Conservation (phyloP, 2,113 vertebrate genomes). For the Mionectes macconnelli region DNA sequence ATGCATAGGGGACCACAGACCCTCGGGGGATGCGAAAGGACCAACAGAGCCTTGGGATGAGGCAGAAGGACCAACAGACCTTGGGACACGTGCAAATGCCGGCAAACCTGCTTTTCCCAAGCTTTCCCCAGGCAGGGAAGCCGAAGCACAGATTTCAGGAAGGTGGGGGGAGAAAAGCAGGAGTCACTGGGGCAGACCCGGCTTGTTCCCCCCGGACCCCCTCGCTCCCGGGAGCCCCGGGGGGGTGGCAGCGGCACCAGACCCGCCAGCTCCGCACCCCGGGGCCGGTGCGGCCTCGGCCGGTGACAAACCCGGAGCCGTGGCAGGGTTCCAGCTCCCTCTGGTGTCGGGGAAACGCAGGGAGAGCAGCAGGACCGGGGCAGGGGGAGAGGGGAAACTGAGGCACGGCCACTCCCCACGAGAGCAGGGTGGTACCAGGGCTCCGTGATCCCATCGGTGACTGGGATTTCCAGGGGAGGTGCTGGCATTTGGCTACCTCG, state of each 20-base stretch:
- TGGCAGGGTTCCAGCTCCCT: not conserved
- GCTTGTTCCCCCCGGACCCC: rapidly evolving
- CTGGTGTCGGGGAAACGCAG: not conserved
- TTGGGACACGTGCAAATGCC: rapidly evolving
- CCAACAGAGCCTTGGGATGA: not conserved
- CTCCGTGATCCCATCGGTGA: not conserved
- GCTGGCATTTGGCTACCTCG: not conserved
- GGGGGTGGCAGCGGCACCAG: rapidly evolving
- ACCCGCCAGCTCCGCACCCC: not conserved
- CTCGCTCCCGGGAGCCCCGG: rapidly evolving
- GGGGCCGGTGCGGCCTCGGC: no score
- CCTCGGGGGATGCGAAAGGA: not conserved
- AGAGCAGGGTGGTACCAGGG: no score
- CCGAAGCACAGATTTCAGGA: not conserved
- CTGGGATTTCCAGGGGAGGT: not conserved
- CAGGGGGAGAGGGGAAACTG: not conserved
- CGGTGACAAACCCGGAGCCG: rapidly evolving
- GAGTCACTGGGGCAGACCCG: rapidly evolving
- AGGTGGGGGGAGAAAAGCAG: not conserved
- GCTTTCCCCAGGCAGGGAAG: not conserved
- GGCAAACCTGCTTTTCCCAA: not conserved
- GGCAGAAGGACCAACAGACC: no score
- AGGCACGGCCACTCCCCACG: not conserved
- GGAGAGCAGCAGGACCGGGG: rapidly evolving
- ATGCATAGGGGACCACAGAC: not conserved